Percentiles rank a stretch among this genome's conserved stretches.
Conservation (phyloP, 2,113 vertebrate species). For the Prochilodus magdalenae region DNA sequence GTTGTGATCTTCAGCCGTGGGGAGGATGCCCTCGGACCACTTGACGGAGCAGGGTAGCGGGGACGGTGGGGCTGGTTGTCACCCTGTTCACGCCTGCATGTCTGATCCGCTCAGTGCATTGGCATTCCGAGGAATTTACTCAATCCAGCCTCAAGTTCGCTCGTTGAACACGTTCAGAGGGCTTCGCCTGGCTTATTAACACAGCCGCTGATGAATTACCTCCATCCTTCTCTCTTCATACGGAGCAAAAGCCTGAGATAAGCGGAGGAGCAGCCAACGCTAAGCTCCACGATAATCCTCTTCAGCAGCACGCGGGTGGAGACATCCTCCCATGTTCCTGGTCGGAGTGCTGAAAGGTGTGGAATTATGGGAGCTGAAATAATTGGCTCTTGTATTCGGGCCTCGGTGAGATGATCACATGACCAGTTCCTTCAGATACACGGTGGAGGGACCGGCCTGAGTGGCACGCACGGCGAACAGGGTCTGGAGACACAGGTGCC, state of each 20-base stretch:
- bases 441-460: no score
- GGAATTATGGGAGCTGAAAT: background rate
- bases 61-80: no score
- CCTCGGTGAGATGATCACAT: background rate
- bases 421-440: background rate
- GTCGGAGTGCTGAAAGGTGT: background rate
- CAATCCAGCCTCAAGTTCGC: no score
- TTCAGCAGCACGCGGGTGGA: conserved; percentile 1
- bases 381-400: background rate
- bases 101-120: no score
- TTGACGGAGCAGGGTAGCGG: no score
- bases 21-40: no score
- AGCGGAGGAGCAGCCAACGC: conserved; percentile 3
- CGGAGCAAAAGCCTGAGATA: conserved; percentile 16
- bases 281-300: conserved; percentile 39
- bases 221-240: background rate
- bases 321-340: background rate
- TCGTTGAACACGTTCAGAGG: no score
- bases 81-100: no score
- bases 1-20: no score
- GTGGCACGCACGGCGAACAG: no score
- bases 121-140: no score
- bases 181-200: background rate
- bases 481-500: no score
- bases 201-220: background rate